Evolutionary conservation across 2,797 vertebrate species (phyloP).

Genomic region (Anguilla pacifica): DNA sequence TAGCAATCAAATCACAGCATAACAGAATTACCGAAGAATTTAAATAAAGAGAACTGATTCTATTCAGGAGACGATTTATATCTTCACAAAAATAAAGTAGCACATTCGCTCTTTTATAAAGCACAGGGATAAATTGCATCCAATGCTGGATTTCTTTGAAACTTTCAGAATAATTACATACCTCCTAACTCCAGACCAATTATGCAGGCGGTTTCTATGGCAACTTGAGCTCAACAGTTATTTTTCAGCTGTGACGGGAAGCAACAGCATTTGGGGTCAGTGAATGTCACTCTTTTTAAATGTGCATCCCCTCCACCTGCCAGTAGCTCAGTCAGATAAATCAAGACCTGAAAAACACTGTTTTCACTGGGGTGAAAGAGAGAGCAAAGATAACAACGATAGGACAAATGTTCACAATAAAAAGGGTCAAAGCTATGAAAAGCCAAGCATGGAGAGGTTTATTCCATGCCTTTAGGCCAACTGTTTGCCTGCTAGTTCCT

Average conservation of each 20-base stretch:
- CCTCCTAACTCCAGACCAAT: neutral
- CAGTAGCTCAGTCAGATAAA: neutral
- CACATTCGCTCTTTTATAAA: neutral
- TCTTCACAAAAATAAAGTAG: neutral
- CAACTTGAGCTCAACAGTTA: neutral
- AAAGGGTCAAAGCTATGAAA: neutral
- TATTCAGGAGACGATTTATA: neutral
- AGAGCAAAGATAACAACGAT: neutral
- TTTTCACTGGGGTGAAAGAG: neutral
- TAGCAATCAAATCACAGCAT: neutral
- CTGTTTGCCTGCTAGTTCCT: neutral
- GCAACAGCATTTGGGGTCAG: conserved; percentile 11
- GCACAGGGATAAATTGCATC: neutral
- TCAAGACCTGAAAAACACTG: neutral
- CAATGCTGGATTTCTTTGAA: neutral
- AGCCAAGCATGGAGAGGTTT: neutral
- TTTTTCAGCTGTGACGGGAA: neutral
- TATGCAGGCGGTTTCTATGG: conserved; percentile 5
- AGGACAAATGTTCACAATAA: neutral
- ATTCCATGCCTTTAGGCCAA: neutral
- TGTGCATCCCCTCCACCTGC: neutral
- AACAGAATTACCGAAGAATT: neutral
- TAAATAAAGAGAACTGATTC: neutral
- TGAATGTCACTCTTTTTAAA: neutral
- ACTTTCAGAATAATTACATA: neutral